These are phyloP conservation scores for Mizuhopecten yessoensis DNA, from an alignment of 1,140 invertebrate species.

Conservation along the genomic window DNA sequence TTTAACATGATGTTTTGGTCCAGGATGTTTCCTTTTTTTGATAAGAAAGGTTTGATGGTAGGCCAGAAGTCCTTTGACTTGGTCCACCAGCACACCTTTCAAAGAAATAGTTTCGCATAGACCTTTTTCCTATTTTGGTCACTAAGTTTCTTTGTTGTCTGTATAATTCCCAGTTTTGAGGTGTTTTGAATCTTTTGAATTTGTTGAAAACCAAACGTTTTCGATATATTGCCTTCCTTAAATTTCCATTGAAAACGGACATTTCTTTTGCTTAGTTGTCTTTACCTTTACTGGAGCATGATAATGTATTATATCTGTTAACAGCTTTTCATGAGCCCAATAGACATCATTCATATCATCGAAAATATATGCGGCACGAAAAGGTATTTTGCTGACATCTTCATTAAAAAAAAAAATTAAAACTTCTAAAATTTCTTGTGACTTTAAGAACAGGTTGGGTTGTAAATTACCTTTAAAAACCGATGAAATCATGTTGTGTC, in stretches of 20 bases:
- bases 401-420: neutral
- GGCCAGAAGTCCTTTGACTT: slow-evolving; percentile 55
- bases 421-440: slow-evolving; percentile 42
- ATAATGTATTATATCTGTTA: slow-evolving; percentile 33
- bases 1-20: slow-evolving; percentile 38
- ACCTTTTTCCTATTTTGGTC: slow-evolving; percentile 49
- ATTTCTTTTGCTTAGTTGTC: neutral
- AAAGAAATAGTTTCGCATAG: no score
- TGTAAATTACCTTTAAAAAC: slow-evolving; percentile 14
- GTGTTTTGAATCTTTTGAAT: slow-evolving; percentile 36
- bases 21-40: neutral
- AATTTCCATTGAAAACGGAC: slow-evolving; percentile 47
- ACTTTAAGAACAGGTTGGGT: neutral
- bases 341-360: slow-evolving; percentile 41
- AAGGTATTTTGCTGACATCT: slow-evolving; percentile 29
- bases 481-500: slow-evolving; percentile 50
- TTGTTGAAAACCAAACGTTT: slow-evolving; percentile 49
- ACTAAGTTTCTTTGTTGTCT: slow-evolving; percentile 32
- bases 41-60: slow-evolving; percentile 53
- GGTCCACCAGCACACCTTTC: slow-evolving; percentile 55
- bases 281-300: slow-evolving; percentile 46
- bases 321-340: slow-evolving; percentile 40
- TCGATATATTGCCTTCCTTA: slow-evolving; percentile 44
- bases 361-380: neutral
- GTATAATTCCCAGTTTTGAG: slow-evolving; percentile 43